Evolutionary conservation across 2,113 vertebrate species (phyloP), one percentile per base, ranked within the genome.

Genomic region (Callospermophilus lateralis): DNA sequence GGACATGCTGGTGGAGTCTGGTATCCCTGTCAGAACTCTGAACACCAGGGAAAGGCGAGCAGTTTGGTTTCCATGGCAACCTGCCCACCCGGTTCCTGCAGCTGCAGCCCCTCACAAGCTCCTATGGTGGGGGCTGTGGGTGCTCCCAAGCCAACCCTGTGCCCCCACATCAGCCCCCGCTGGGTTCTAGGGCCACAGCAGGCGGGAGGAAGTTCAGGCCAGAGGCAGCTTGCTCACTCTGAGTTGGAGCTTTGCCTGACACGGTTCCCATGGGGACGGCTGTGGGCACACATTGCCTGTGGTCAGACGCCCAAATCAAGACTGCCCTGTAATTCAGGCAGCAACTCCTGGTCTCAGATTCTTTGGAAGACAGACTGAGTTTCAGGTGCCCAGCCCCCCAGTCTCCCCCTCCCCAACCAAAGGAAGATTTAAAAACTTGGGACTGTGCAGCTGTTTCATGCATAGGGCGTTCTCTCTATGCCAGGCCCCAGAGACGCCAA

Each of bases 231-330:
- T 91, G 48, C 84, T 97, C 42, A 2, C 53, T 95, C 70, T 1
- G 65, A 77, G 86, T 45, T 80, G 86, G 68, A 93, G 84, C 30
- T 79, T 51, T 55, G 86, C 86, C 89, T 39, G 93, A 51, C 84
- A 8, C 0, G 8, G 97, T 97, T 98, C 97, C 97, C 96, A 97
- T 97, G 96, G 97, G 97, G 96, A 98, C 37, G 61, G 95, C 79
- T 24, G 79, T 95, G 93, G 81, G 77, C 89, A 90, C n/a, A 28
- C 0, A 24, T 67, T 88, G 85, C 77, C 93, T 70, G 58, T 12
- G 74, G 92, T 86, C 96, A 98, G 78, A 93, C 58, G 28, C 45
- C 86, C 10, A 6, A 48, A 53, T 73, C 86, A 51, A 67, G 65
- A 15, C 67, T 20, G 58, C 91, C 51, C 45, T 78, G 65, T 39